Percentiles rank a stretch among this genome's conserved stretches.
phyloP scores from a whole-genome alignment of 2,113 vertebrate species.

The Poeciliopsis retropinna region DNA sequence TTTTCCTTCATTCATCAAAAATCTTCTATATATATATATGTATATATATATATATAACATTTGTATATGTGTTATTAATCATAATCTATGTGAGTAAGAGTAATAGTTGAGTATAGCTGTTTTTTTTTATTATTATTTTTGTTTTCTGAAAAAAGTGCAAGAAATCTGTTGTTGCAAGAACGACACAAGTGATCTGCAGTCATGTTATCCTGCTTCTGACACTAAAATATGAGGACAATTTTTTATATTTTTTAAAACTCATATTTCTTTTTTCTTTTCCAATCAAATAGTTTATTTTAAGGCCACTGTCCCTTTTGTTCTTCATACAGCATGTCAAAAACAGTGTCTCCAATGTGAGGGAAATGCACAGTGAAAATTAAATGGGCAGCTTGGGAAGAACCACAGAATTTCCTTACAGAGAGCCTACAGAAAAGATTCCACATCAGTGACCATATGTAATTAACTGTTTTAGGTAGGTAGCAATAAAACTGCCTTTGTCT shows the following conservation, averaged over 20 bases:
- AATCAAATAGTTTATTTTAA: conserved; percentile 57
- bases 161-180: too few species aligned
- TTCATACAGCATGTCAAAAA: conserved; percentile 56
- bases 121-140: too few species aligned
- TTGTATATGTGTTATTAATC: too few species aligned
- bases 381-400: conserved; percentile 80
- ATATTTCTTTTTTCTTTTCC: conserved; percentile 15
- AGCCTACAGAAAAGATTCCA: conserved; percentile 75
- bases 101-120: too few species aligned
- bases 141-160: too few species aligned
- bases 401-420: conserved; percentile 76
- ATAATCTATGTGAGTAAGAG: too few species aligned
- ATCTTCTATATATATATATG: too few species aligned
- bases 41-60: too few species aligned
- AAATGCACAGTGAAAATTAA: conserved; percentile 71
- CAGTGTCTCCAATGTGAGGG: conserved; percentile 54
- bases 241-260: too few species aligned
- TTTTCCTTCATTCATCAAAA: too few species aligned
- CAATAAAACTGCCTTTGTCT: conserved; percentile 76
- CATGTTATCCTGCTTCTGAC: background rate
- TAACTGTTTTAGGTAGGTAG: conserved; percentile 79
- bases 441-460: conserved; percentile 78
- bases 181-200: too few species aligned
- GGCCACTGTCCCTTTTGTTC: conserved; percentile 28
- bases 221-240: background rate